Conservation (phyloP, 1,140 invertebrate genomes). For the Drosophila quadrilineata region DNA sequence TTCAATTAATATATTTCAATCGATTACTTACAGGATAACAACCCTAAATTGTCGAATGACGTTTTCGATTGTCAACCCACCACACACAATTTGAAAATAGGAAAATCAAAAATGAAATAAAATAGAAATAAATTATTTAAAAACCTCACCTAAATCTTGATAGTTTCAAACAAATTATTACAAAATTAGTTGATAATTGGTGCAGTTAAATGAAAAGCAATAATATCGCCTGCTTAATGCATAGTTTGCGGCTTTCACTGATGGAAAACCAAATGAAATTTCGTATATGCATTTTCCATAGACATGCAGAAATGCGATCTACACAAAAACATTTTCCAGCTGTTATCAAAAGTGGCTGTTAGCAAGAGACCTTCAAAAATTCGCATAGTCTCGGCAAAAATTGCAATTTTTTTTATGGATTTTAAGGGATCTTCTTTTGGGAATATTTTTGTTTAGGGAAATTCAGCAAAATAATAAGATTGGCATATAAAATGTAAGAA, state of each 20-base stretch:
- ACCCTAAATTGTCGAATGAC: constrained; percentile 83
- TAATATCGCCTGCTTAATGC: constrained; percentile 26
- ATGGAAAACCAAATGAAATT: constrained; percentile 14
- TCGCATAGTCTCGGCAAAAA: constrained; percentile 73
- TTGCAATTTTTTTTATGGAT: not conserved
- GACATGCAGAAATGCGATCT: constrained; percentile 53
- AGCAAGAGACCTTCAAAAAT: constrained; percentile 71
- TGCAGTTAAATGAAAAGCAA: constrained; percentile 63
- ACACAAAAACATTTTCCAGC: constrained; percentile 26
- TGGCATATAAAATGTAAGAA: constrained; percentile 44
- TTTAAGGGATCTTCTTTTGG: constrained; percentile 16
- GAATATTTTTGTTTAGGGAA: constrained; percentile 21
- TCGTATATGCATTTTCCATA: constrained; percentile 24
- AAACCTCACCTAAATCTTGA: constrained; percentile 27
- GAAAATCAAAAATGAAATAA: constrained; percentile 57
- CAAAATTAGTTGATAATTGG: constrained; percentile 36
- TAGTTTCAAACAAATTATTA: constrained; percentile 12
- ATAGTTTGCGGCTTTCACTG: not conserved
- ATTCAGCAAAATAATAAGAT: constrained; percentile 35
- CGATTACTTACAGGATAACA: constrained; percentile 91
- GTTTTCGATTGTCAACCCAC: constrained; percentile 25
- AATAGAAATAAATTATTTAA: too few relatives aligned
- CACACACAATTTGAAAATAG: constrained; percentile 57
- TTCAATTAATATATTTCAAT: constrained; percentile 18
- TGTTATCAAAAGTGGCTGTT: constrained; percentile 29